A percentile compares a stretch with the other conserved stretches of the same genome.
phyloP scores from a whole-genome alignment of 2,888 invertebrate genomes.

The Thymelicus sylvestris region DNA sequence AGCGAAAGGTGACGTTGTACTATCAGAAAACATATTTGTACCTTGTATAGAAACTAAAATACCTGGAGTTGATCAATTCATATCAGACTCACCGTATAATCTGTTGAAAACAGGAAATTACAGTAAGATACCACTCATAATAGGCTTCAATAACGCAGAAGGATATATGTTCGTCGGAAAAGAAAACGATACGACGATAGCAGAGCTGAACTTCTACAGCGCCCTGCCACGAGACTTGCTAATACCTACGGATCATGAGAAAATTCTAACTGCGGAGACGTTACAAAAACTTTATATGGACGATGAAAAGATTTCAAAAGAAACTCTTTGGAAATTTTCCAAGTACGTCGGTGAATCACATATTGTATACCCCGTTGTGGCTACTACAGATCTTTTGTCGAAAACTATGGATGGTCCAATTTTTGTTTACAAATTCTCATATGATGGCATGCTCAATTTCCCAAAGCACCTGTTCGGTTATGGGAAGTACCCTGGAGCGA shows the following conservation, averaged over 20 bases:
- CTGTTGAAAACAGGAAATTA: constrained; percentile 58
- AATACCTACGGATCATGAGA: constrained; percentile 58
- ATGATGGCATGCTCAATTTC: constrained; percentile 70
- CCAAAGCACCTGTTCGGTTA: constrained; percentile 62
- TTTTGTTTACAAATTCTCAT: constrained; percentile 65
- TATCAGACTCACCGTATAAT: constrained; percentile 66
- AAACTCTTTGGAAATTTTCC: constrained; percentile 61
- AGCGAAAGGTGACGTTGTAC: constrained; percentile 61
- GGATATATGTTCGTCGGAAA: constrained; percentile 72
- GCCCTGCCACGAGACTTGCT: constrained; percentile 67
- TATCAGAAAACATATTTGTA: constrained; percentile 75
- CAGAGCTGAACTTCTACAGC: constrained; percentile 58
- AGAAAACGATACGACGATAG: constrained; percentile 69
- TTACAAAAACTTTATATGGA: constrained; percentile 71
- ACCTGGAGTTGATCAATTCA: constrained; percentile 55
- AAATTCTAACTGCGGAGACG: constrained; percentile 50
- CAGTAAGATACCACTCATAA: constrained; percentile 67
- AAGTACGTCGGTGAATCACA: constrained; percentile 68
- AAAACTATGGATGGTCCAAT: constrained; percentile 56
- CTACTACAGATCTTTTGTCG: constrained; percentile 59
- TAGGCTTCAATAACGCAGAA: constrained; percentile 72
- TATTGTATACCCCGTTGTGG: constrained; percentile 64
- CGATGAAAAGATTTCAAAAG: constrained; percentile 67
- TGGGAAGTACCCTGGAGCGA: constrained; percentile 62
- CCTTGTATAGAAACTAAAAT: constrained; percentile 68